These are phyloP conservation scores for Sminthopsis crassicaudata DNA, from an alignment of 2,113 vertebrate genomes.

Conservation along the genomic window DNA sequence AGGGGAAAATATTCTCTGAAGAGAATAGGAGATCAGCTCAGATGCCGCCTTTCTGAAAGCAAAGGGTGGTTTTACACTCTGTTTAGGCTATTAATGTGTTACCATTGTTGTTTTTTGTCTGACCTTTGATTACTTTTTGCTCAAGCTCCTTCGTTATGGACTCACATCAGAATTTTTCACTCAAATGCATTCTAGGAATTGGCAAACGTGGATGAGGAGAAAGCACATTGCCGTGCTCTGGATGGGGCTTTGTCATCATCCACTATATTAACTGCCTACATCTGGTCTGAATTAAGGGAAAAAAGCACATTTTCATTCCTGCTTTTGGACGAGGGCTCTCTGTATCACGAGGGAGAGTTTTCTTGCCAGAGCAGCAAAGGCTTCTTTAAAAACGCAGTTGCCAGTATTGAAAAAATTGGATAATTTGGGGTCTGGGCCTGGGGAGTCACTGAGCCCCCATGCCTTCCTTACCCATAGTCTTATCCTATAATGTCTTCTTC, in stretches of 20 bases:
- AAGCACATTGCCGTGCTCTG: slow-evolving; percentile 49
- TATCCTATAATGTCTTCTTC: neutral
- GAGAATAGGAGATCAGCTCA: neutral
- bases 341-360: slow-evolving; percentile 32
- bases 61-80: neutral
- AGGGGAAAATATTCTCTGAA: neutral
- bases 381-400: neutral
- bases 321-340: slow-evolving; percentile 1
- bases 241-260: neutral
- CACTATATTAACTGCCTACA: slow-evolving; percentile 52
- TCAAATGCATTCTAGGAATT: neutral
- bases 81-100: neutral
- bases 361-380: slow-evolving; percentile 49
- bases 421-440: neutral
- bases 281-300: slow-evolving; percentile 57
- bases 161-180: slow-evolving; percentile 13
- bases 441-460: neutral
- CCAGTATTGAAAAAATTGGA: slow-evolving; percentile 39
- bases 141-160: neutral
- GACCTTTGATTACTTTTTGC: neutral
- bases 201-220: slow-evolving; percentile 18
- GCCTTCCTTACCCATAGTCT: neutral
- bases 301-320: slow-evolving; percentile 24
- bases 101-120: neutral
- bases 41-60: neutral